Percentiles rank a stretch among this genome's conserved stretches.
These are phyloP conservation scores for Cataglyphis hispanica DNA, from an alignment of 1,140 invertebrate species.

Conservation along the genomic window DNA sequence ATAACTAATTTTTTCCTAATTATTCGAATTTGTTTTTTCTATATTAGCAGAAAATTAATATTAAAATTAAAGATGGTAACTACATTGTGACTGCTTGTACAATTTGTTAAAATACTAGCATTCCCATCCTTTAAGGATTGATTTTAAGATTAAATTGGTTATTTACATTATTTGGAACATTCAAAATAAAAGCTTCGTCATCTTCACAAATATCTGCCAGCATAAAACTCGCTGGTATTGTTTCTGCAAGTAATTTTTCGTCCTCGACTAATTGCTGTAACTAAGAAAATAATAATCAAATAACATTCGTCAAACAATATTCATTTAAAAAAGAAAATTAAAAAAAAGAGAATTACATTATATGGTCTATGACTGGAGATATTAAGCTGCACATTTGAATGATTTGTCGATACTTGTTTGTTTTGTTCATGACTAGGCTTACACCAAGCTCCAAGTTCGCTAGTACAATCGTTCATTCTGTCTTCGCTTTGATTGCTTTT, in stretches of 20 bases:
- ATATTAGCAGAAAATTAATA: neutral
- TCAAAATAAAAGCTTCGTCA: slow-evolving; percentile 41
- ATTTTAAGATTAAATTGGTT: neutral
- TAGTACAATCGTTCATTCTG: neutral
- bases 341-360: slow-evolving; percentile 11
- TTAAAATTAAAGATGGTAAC: neutral
- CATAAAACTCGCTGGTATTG: slow-evolving; percentile 12
- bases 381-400: neutral
- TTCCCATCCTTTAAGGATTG: no score
- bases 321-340: neutral
- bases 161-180: slow-evolving; percentile 38
- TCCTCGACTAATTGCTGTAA: slow-evolving; percentile 15
- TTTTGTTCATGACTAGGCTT: neutral
- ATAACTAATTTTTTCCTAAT: neutral
- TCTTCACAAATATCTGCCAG: slow-evolving; percentile 24
- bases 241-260: slow-evolving; percentile 22
- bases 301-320: neutral
- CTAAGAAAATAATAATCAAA: slow-evolving; percentile 1
- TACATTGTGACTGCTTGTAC: neutral
- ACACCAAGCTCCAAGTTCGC: neutral
- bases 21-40: neutral
- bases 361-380: neutral
- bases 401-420: neutral
- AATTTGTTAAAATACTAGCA: neutral
- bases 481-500: slow-evolving; percentile 1